Conservation (phyloP, 1,140 invertebrate genomes). For the Conus ventricosus region DNA sequence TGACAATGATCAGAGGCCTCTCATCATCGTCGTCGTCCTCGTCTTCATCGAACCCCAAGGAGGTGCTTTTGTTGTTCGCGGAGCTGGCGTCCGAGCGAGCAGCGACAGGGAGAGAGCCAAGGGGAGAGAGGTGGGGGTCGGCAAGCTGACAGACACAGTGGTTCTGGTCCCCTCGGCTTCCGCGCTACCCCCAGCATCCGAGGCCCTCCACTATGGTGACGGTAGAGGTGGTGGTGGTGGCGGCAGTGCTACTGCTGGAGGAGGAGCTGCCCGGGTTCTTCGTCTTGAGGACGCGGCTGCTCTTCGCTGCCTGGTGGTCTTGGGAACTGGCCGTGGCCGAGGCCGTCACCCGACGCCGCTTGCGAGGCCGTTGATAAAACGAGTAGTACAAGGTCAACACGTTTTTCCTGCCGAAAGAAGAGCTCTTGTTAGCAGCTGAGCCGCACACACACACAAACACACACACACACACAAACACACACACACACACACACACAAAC, state of each 20-base stretch:
- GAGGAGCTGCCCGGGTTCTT: not conserved
- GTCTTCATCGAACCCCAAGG: slow-evolving; percentile 9
- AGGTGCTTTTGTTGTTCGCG: not conserved
- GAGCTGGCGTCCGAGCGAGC: not conserved
- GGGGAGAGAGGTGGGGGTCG: not conserved
- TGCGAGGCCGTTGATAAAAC: slow-evolving; percentile 28
- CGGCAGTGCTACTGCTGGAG: not conserved
- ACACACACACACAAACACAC: slow-evolving; percentile 9
- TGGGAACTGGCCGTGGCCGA: slow-evolving; percentile 21
- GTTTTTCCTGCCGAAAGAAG: slow-evolving; percentile 24
- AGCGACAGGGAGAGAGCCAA: not conserved
- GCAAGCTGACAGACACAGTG: slow-evolving; percentile 2
- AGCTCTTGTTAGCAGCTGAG: not conserved
- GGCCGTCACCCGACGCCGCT: slow-evolving; percentile 21
- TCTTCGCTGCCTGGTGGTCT: not conserved
- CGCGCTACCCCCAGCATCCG: not conserved
- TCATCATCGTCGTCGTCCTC: slow-evolving; percentile 32
- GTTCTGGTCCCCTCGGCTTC: not conserved
- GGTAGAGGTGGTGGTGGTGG: slow-evolving; percentile 13
- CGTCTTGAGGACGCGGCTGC: not conserved
- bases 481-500: not conserved
- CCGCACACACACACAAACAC: not conserved
- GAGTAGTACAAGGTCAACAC: slow-evolving; percentile 35
- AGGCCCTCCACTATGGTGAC: slow-evolving; percentile 25
- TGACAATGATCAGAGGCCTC: slow-evolving; percentile 26